phyloP scores from a whole-genome alignment of 2,113 vertebrate genomes.

The Marcusenius ussheri region DNA sequence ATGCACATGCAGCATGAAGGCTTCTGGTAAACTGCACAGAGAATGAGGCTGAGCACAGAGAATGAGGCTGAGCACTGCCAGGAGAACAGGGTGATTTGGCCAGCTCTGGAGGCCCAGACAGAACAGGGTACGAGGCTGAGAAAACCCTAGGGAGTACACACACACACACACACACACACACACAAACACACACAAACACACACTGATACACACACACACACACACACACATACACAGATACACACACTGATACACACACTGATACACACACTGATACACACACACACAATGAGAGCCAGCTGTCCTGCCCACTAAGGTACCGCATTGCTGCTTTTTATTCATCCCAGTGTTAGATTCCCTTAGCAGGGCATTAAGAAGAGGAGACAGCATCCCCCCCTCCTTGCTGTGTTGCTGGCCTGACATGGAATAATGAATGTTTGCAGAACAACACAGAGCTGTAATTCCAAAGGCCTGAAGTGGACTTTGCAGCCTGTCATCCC shows the following conservation, averaged over 20 bases:
- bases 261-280: neutral
- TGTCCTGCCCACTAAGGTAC: neutral
- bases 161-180: neutral
- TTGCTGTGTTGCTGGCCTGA: neutral
- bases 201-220: neutral
- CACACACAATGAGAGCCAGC: neutral
- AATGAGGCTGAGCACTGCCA: neutral
- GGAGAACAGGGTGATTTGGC: neutral
- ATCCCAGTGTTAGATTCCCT: neutral
- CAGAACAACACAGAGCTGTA: neutral
- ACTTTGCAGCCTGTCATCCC: neutral
- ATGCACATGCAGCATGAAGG: neutral
- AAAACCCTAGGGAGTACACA: neutral
- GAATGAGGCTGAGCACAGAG: too few species aligned
- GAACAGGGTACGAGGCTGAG: neutral
- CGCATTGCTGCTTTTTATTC: neutral
- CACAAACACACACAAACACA: neutral
- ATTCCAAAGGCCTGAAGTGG: neutral
- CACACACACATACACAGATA: neutral
- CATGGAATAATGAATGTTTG: neutral
- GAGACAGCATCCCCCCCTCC: neutral
- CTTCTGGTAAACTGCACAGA: neutral
- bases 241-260: neutral
- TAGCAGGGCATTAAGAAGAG: neutral
- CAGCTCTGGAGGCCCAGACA: neutral